A percentile compares a stretch with the other conserved stretches of the same genome.
These are phyloP conservation scores for Mystacornis crossleyi DNA, from an alignment of 2,113 vertebrate species.

Conservation along the genomic window DNA sequence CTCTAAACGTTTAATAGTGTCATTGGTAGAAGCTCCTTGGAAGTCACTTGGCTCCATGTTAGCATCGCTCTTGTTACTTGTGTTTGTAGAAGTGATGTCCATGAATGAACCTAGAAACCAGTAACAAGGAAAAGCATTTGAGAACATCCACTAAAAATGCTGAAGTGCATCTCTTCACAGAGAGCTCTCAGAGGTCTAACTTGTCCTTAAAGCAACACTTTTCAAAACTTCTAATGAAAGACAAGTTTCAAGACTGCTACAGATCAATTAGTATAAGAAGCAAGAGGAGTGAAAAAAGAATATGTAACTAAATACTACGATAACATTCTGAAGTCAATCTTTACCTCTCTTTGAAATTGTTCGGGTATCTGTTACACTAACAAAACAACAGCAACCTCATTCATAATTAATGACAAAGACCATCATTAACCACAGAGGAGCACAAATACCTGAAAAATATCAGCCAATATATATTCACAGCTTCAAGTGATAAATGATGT, in stretches of 20 bases:
- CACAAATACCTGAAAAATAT: neutral
- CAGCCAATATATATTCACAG: neutral
- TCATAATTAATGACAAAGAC: neutral
- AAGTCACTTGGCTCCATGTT: slow-evolving; percentile 89
- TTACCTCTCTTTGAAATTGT: neutral
- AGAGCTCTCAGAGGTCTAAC: neutral
- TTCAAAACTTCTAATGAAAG: neutral
- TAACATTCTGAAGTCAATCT: neutral
- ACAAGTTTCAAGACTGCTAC: neutral
- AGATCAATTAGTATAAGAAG: neutral
- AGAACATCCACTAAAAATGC: neutral
- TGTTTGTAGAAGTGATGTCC: slow-evolving; percentile 91
- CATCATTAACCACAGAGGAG: neutral
- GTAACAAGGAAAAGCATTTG: neutral
- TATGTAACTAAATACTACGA: rapidly evolving
- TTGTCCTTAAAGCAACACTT: neutral
- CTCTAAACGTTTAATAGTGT: slow-evolving; percentile 95
- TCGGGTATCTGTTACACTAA: neutral
- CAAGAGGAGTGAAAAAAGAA: neutral
- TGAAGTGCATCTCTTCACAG: neutral
- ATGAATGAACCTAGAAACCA: slow-evolving; percentile 85
- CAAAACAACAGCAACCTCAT: neutral
- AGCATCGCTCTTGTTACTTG: slow-evolving; percentile 91
- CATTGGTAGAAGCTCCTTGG: slow-evolving; percentile 89
- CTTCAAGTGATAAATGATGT: neutral